phyloP scores from a whole-genome alignment of 1,140 invertebrate species.

The Aphis gossypii region DNA sequence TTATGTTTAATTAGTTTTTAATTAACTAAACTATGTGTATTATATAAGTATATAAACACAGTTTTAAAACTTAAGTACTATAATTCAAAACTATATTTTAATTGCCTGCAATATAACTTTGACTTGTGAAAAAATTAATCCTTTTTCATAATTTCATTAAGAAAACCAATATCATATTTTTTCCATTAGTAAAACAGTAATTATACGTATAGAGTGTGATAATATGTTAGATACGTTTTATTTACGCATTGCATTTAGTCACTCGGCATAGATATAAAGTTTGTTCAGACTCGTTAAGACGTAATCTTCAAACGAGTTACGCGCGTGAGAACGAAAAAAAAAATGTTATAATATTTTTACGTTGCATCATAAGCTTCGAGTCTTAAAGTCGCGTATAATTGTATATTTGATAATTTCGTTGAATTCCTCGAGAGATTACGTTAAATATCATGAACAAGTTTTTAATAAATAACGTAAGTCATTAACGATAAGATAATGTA shows the following conservation, averaged over 20 bases:
- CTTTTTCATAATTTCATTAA: neutral
- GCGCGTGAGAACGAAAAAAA: neutral
- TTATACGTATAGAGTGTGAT: neutral
- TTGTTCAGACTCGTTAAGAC: neutral
- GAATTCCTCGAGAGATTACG: neutral
- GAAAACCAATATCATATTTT: neutral
- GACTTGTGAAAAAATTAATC: neutral
- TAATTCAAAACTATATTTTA: neutral
- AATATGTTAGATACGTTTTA: neutral
- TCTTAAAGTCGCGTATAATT: neutral
- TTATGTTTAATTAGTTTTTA: neutral
- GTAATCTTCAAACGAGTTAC: neutral
- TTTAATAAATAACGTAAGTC: constrained; percentile 28
- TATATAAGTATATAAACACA: neutral
- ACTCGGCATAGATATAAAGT: neutral
- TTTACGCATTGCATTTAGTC: neutral
- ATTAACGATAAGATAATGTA: constrained; percentile 41
- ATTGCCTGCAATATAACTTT: neutral
- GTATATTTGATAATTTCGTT: constrained; percentile 8
- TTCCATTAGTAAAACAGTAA: neutral
- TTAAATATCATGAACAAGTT: constrained; percentile 1
- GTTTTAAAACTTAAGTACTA: neutral
- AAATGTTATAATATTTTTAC: neutral
- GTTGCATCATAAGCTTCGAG: neutral
- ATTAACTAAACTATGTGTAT: too few relatives aligned